Evolutionary conservation across 2,797 vertebrate species (phyloP), one percentile per base, ranked within the genome.

Genomic region (Chelon auratus): DNA sequence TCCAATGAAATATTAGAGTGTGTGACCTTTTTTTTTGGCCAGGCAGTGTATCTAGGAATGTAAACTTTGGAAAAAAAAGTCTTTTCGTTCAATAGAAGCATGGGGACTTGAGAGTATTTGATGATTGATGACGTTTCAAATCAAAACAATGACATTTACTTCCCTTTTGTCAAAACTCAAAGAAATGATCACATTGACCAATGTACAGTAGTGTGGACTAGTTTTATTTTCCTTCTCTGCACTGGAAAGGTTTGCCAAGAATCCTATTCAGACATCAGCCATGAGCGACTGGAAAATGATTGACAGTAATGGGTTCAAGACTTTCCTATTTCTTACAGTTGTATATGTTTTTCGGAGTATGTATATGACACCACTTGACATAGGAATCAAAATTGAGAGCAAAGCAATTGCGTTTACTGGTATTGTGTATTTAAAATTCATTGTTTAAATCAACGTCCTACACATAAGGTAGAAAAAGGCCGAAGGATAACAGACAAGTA

Each of bases 281-380:
- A 52, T 12, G 42, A 56, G 54, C 59, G 72, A 78, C 84, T 81
- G 80, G 20, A 78, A 80, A 83, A 77, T 82, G 69, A 88, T 22
- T 81, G 73, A 79, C 74, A 75, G 74, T 54, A 89, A 86, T 72
- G 43, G 58, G 33, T 51, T 57, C 20, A 56, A 77, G 84, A 68
- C 18, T 40, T 42, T 75, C 37, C 5, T 76, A 66, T 72, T 87
- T 83, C 40, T 73, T 78, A 63, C 53, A 78, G 62, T 51, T 81
- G 67, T 47, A 64, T 48, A 18, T 57, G 67, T 62, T 78, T 61
- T 60, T 53, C 68, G 39, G 47, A 61, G 47, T 60, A 62, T 50
- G 77, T 63, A 75, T 73, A 75, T 39, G 9, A 84, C 73, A 78
- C 39, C 63, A 60, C 10, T 30, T 79, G 47, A 72, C 47, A 74